A percentile compares a stretch with the other conserved stretches of the same genome.
Evolutionary conservation across 2,113 vertebrate species (phyloP).

Genomic region (Poecile atricapillus): DNA sequence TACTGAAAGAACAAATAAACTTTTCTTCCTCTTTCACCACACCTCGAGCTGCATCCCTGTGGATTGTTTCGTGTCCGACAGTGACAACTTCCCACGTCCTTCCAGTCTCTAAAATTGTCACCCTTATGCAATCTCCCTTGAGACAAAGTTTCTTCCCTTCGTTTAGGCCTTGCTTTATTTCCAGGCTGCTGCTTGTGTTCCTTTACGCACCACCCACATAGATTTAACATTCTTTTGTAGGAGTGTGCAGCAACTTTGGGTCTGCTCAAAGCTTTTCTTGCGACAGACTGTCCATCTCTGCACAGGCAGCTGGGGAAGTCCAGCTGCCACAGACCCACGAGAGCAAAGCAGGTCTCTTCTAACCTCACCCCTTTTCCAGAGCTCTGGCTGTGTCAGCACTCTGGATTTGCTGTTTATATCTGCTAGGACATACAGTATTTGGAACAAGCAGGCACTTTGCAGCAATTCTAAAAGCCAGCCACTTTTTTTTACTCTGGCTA

Average conservation of each 20-base stretch:
- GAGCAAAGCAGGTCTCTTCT: not conserved
- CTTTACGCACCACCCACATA: not conserved
- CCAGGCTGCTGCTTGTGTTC: not conserved
- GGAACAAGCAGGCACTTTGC: not conserved
- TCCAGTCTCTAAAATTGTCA: not conserved
- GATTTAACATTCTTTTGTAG: not conserved
- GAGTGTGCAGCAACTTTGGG: not conserved
- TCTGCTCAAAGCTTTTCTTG: not conserved
- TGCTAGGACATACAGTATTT: not conserved
- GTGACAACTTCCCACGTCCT: not conserved
- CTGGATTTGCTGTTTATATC: not conserved
- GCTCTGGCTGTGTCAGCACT: not conserved
- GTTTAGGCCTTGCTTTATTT: not conserved
- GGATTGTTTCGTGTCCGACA: too few species aligned
- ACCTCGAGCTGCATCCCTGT: too few species aligned
- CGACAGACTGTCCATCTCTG: not conserved
- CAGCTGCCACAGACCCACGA: not conserved
- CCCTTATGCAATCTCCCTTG: not conserved
- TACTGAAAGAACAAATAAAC: too few species aligned
- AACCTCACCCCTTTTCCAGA: not conserved
- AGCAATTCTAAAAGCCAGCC: not conserved
- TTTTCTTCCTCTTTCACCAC: too few species aligned
- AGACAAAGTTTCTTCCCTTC: not conserved
- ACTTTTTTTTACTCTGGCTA: not conserved
- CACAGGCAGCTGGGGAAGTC: not conserved